Conservation (phyloP, 2,797 vertebrate species). For the Rhinophrynus dorsalis region DNA sequence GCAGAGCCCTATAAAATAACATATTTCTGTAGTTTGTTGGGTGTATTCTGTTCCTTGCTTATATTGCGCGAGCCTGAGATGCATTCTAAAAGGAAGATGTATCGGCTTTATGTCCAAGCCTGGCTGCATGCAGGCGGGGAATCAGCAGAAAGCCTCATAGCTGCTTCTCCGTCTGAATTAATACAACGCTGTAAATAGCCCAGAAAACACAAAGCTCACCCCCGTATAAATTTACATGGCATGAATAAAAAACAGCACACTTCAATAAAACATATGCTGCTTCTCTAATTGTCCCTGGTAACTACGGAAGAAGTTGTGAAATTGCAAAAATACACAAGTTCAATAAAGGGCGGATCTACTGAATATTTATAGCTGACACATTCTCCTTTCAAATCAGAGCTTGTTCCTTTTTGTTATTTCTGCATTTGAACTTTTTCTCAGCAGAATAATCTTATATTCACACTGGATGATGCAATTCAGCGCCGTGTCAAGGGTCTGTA, state of each 20-base stretch:
- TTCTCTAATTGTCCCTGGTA: constrained; percentile 15
- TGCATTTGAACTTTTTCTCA: no score
- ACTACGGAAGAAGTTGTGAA: background rate
- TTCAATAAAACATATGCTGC: background rate
- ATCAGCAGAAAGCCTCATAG: background rate
- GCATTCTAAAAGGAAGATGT: background rate
- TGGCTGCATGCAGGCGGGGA: no score
- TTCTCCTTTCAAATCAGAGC: background rate
- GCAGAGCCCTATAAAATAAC: no score
- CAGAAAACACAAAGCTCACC: background rate
- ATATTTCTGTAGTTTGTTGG: no score
- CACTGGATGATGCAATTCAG: no score
- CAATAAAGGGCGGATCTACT: background rate
- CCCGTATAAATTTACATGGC: background rate
- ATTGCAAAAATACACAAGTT: background rate
- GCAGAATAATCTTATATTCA: no score
- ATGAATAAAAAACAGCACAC: background rate
- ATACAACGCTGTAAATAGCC: background rate
- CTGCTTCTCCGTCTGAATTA: background rate
- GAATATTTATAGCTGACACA: constrained; percentile 3
- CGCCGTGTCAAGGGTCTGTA: no score
- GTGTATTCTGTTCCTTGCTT: no score
- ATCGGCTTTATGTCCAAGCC: background rate
- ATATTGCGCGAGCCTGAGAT: background rate
- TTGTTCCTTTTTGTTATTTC: no score